These are phyloP conservation scores for Brachyopa scutellaris DNA, from an alignment of 2,888 invertebrate species.

Conservation along the genomic window DNA sequence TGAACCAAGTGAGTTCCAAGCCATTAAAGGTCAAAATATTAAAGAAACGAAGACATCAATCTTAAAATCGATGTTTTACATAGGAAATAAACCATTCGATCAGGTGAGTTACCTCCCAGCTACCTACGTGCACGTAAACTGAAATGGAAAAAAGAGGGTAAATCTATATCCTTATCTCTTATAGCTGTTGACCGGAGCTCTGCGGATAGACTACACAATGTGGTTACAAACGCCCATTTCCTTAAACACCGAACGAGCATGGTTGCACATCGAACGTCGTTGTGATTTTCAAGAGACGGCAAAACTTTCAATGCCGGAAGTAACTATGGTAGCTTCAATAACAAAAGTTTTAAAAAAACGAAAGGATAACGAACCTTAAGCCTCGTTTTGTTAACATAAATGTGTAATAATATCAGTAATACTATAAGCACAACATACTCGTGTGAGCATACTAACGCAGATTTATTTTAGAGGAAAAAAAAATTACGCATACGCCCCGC, in stretches of 20 bases:
- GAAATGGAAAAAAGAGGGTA: background rate
- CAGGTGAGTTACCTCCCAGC: constrained; percentile 84
- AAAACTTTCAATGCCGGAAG: constrained; percentile 81
- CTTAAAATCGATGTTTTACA: constrained; percentile 90
- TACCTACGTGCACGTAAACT: too few species aligned
- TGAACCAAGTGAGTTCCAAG: constrained; percentile 78
- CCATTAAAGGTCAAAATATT: constrained; percentile 80
- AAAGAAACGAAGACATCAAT: constrained; percentile 83
- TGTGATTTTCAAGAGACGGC: constrained; percentile 82
- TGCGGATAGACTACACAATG: constrained; percentile 82
- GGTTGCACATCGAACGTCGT: constrained; percentile 82
- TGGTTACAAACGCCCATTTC: constrained; percentile 82
- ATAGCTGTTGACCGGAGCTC: constrained; percentile 81
- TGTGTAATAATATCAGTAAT: background rate
- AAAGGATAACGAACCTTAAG: constrained; percentile 74
- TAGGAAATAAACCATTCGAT: constrained; percentile 89
- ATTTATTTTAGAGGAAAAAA: background rate
- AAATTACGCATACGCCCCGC: constrained; percentile 28
- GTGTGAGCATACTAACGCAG: too few species aligned
- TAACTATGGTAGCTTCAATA: constrained; percentile 81
- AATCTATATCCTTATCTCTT: constrained; percentile 32
- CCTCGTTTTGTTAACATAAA: background rate
- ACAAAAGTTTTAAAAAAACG: constrained; percentile 79
- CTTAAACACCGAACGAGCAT: constrained; percentile 81
- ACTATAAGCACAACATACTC: background rate